Evolutionary conservation across 2,113 vertebrate genomes (phyloP), one percentile per base, ranked within the genome.

Genomic region (Mus musculus): DNA sequence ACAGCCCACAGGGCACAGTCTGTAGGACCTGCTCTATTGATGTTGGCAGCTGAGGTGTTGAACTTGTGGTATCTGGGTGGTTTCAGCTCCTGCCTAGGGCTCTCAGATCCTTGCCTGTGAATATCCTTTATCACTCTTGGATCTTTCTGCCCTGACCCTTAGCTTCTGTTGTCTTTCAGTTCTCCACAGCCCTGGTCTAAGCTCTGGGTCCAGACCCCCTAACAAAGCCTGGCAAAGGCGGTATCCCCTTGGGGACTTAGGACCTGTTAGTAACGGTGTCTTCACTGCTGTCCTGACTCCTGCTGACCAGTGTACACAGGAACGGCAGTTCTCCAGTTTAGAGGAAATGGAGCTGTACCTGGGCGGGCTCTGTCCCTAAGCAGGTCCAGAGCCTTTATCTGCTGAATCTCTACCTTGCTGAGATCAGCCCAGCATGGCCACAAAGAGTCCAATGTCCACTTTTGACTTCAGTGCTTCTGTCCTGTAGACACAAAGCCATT

Each of bases 221-320:
- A 24, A 54, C 61, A 77, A 28, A 91, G 9, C 33, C 59, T 26
- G 6, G 10, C 26, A 42, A 69, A 17, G 28, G 54, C 75, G 24
- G 17, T 56, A 65, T 49, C n/a, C 42, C 16, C 69, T 73, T 19
- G 4, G 33, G 19, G 28, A 52, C 14, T 49, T 22, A 28, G 22
- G 14, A 77, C 49, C 59, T 20, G 0, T 28, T 3, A 3, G 39
- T 42, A 72, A 49, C 42, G 9, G 19, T 1, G 13, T 9, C 63
- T n/a, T 93, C 52, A 3, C 3, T 0, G 7, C 52, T 12, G 81
- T n/a, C 59, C 36, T 6, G 0, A 61, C 73, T 46, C 24, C 9
- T 1, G 1, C 42, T 89, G 49, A 54, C 6, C 39, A 2, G 8
- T 5, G 1, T 30, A 42, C 30, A n/a, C 36, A 46, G 39, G 36